phyloP scores from a whole-genome alignment of 1,140 invertebrate species.

The Eufriesea mexicana region DNA sequence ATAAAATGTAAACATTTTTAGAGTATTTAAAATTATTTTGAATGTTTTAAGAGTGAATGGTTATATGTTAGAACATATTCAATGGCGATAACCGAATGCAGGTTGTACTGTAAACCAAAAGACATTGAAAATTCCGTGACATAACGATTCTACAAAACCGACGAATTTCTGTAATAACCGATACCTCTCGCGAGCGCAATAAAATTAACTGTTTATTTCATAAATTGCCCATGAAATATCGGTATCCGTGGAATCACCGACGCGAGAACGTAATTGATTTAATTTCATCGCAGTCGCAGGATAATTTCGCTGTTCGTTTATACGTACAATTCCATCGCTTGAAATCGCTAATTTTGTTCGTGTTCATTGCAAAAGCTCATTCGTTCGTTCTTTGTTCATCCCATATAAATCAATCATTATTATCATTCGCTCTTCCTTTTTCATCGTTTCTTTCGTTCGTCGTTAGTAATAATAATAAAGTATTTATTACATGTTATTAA shows the following conservation, averaged over 20 bases:
- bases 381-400: not conserved
- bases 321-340: not conserved
- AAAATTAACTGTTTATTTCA: slow-evolving; percentile 35
- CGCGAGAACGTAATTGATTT: slow-evolving; percentile 22
- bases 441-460: no score
- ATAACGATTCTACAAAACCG: not conserved
- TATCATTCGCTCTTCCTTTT: not conserved
- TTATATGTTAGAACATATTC: not conserved
- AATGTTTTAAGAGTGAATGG: not conserved
- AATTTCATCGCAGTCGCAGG: not conserved
- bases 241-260: not conserved
- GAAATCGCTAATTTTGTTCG: not conserved
- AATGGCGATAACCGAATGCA: not conserved
- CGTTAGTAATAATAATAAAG: not conserved
- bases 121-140: not conserved
- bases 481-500: not conserved
- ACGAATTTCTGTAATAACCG: slow-evolving; percentile 2
- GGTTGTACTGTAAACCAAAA: not conserved
- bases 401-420: not conserved
- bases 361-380: not conserved
- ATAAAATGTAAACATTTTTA: no score
- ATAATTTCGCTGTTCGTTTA: slow-evolving; percentile 7
- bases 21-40: no score
- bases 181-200: not conserved
- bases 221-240: slow-evolving; percentile 24